Evolutionary conservation across 2,888 invertebrate species (phyloP).

Genomic region (Boloria euphrosyne): DNA sequence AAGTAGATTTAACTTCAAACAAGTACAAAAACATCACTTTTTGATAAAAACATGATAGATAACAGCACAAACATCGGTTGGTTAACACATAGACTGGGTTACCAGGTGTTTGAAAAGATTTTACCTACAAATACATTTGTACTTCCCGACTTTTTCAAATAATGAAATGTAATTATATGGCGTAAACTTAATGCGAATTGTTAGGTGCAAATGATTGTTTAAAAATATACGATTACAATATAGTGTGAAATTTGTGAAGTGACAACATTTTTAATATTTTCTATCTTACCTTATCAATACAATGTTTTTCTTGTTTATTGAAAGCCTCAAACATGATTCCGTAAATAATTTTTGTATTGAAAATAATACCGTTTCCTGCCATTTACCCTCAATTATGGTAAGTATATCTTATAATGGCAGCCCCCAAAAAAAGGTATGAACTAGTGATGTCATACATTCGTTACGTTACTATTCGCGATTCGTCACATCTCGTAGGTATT

Average conservation of each 20-base stretch:
- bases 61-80: slow-evolving; percentile 66
- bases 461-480: slow-evolving; percentile 40
- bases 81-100: slow-evolving; percentile 43
- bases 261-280: too few species aligned
- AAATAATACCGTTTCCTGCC: too few species aligned
- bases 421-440: slow-evolving; percentile 52
- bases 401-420: not conserved
- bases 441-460: slow-evolving; percentile 57
- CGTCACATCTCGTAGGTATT: slow-evolving; percentile 24
- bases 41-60: slow-evolving; percentile 80
- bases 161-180: too few species aligned
- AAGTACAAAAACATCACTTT: slow-evolving; percentile 75
- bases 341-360: too few species aligned
- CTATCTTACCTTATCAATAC: too few species aligned
- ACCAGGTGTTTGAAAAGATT: not conserved
- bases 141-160: not conserved
- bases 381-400: not conserved
- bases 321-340: too few species aligned
- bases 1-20: slow-evolving; percentile 65
- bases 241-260: too few species aligned
- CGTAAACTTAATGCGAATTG: too few species aligned
- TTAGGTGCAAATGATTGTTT: too few species aligned
- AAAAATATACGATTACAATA: too few species aligned
- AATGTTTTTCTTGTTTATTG: too few species aligned
- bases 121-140: not conserved